Evolutionary conservation across 2,888 invertebrate genomes (phyloP).

Genomic region (Lepidonotus clava): DNA sequence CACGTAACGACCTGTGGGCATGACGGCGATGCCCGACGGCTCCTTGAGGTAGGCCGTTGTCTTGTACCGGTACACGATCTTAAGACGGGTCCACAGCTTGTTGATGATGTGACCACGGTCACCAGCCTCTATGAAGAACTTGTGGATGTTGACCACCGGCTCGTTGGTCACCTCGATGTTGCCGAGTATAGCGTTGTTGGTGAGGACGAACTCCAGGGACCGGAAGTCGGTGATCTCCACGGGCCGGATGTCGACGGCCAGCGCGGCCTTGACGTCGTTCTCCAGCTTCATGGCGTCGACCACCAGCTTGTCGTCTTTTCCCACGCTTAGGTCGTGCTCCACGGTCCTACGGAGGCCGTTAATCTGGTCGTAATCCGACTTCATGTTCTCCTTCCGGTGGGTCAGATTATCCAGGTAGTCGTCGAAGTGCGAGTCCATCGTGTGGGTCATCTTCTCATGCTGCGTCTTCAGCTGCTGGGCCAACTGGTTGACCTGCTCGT

Average conservation of each 20-base stretch:
- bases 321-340: neutral
- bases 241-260: neutral
- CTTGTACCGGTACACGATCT: slow-evolving; percentile 29
- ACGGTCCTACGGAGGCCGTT: neutral
- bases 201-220: slow-evolving; percentile 14
- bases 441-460: neutral
- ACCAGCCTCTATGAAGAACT: slow-evolving; percentile 8
- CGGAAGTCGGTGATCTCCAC: slow-evolving; percentile 14
- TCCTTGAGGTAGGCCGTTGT: slow-evolving; percentile 7
- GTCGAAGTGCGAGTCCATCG: slow-evolving; percentile 5
- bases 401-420: neutral
- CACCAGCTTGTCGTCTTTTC: slow-evolving; percentile 23
- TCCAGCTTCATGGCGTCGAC: slow-evolving; percentile 32
- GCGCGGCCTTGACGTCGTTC: neutral
- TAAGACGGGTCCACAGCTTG: slow-evolving; percentile 5
- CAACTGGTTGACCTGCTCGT: slow-evolving; percentile 10
- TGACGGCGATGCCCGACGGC: slow-evolving; percentile 23
- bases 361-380: neutral
- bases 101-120: slow-evolving; percentile 20
- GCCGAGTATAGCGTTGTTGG: slow-evolving; percentile 34
- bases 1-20: slow-evolving; percentile 11
- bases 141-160: slow-evolving; percentile 11
- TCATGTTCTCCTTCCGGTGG: neutral
- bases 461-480: slow-evolving; percentile 30
- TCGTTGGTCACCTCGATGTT: slow-evolving; percentile 24